phyloP scores from a whole-genome alignment of 2,113 vertebrate species.

The Motacilla alba region DNA sequence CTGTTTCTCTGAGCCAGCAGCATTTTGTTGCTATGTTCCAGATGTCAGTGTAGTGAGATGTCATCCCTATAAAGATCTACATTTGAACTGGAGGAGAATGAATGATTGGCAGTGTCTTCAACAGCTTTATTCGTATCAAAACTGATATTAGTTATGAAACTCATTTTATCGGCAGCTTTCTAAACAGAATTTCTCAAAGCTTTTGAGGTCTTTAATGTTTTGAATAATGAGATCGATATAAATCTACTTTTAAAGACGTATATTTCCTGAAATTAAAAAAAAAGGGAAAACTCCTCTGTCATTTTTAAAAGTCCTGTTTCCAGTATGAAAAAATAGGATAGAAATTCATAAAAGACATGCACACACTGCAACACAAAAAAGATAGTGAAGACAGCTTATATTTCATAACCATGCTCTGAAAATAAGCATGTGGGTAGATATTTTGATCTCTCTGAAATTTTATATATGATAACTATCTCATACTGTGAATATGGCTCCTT shows the following conservation, averaged over 20 bases:
- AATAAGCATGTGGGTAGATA: not conserved
- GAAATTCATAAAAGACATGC: not conserved
- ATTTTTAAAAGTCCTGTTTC: not conserved
- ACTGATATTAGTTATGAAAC: conserved; percentile 5
- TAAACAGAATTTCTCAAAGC: not conserved
- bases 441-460: conserved; percentile 1
- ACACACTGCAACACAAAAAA: not conserved
- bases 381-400: not conserved
- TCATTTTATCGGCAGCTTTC: not conserved
- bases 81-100: conserved; percentile 21
- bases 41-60: conserved; percentile 58
- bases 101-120: conserved; percentile 15
- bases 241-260: not conserved
- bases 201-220: not conserved
- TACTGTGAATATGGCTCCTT: not conserved
- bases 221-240: not conserved
- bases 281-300: not conserved
- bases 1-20: conserved; percentile 46
- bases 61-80: conserved; percentile 19
- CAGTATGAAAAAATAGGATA: not conserved
- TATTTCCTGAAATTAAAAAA: not conserved
- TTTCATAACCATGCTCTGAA: not conserved
- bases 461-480: not conserved
- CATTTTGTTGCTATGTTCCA: conserved; percentile 55
- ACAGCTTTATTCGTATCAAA: conserved; percentile 28